Conservation (phyloP, 2,113 vertebrate species). For the Heteronetta atricapilla region DNA sequence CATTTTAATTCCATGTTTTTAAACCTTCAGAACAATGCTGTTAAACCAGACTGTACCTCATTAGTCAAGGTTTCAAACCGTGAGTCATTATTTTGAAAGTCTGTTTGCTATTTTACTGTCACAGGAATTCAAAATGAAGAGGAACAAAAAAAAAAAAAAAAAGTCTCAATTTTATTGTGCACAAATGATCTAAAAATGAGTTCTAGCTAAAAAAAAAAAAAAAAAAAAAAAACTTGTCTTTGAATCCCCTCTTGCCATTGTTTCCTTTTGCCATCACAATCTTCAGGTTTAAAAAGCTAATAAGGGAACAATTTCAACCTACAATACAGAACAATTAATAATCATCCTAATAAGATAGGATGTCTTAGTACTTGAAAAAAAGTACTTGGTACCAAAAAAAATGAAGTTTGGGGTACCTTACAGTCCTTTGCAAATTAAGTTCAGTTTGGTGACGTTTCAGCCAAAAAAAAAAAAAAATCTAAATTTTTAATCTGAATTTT, state of each 20-base stretch:
- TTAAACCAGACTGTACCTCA: not conserved
- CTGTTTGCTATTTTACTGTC: not conserved
- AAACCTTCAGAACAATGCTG: not conserved
- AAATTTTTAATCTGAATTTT: not conserved
- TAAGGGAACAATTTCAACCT: not conserved
- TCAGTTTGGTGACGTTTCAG: not conserved
- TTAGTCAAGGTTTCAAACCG: not conserved
- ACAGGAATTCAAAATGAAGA: not conserved
- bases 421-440: not conserved
- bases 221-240: not conserved
- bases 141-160: rapidly evolving
- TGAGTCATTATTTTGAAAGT: not conserved
- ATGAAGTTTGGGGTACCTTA: rapidly evolving
- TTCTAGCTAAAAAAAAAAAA: not conserved
- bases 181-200: not conserved
- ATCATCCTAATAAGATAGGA: not conserved
- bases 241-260: not conserved
- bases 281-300: not conserved
- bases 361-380: not conserved
- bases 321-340: not conserved
- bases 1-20: not conserved
- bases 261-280: not conserved
- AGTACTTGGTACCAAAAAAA: not conserved
- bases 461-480: not conserved
- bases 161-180: not conserved